Percentiles rank a stretch among this genome's conserved stretches.
Evolutionary conservation across 2,888 invertebrate genomes (phyloP).

Genomic region (Macaria notata): DNA sequence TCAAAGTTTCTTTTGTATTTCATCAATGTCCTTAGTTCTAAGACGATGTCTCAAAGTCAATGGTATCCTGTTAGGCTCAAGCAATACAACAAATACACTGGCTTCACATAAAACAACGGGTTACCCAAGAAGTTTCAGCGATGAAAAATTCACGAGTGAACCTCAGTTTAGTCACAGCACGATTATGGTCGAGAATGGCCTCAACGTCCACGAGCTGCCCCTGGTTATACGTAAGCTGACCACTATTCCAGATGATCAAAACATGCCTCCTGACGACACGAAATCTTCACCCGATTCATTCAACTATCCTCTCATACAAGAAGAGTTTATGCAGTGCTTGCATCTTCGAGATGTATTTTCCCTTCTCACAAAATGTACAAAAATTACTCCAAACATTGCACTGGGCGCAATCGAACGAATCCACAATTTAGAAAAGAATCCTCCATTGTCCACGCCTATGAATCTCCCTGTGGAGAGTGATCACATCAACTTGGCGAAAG

Average conservation of each 20-base stretch:
- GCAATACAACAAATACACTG: conserved; percentile 39
- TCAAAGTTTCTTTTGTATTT: neutral
- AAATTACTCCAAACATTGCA: conserved; percentile 76
- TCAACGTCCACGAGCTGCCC: conserved; percentile 86
- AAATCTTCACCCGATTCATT: conserved; percentile 49
- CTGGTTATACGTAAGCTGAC: conserved; percentile 81
- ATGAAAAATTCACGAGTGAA: conserved; percentile 55
- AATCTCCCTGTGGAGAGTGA: conserved; percentile 44
- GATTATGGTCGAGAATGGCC: conserved; percentile 85
- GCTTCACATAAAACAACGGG: conserved; percentile 23
- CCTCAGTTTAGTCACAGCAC: conserved; percentile 69
- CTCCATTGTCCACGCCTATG: conserved; percentile 35
- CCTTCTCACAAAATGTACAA: conserved; percentile 72
- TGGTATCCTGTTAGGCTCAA: conserved; percentile 48
- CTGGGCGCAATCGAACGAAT: conserved; percentile 76
- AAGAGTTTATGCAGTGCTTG: conserved; percentile 70
- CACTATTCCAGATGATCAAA: conserved; percentile 59
- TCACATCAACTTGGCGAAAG: conserved; percentile 65
- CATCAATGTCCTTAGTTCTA: conserved; percentile 56
- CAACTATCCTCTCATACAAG: conserved; percentile 67
- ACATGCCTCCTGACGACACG: conserved; percentile 37
- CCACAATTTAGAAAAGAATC: conserved; percentile 65
- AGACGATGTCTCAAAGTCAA: conserved; percentile 62
- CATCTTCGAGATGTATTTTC: conserved; percentile 72
- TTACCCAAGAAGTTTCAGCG: conserved; percentile 49